Evolutionary conservation across 1,140 invertebrate genomes (phyloP).

Genomic region (Drosophila pseudoobscura): DNA sequence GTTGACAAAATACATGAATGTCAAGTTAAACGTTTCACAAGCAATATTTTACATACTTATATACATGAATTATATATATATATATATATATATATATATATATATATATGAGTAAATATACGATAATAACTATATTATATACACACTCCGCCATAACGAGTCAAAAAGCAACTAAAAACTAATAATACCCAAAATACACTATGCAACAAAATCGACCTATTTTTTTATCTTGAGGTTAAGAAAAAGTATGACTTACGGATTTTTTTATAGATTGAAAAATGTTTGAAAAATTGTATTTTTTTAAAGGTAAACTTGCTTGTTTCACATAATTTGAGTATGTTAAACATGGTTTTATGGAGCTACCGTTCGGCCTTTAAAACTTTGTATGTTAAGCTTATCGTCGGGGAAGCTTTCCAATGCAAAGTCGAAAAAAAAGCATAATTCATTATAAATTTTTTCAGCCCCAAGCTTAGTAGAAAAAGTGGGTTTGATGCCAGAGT

Average conservation of each 20-base stretch:
- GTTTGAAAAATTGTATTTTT: too few relatives aligned
- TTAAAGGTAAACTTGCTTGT: too few relatives aligned
- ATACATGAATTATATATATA: conserved; percentile 57
- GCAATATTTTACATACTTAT: conserved; percentile 77
- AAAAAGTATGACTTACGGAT: too few relatives aligned
- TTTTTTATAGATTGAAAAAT: too few relatives aligned
- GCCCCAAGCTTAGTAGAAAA: neutral
- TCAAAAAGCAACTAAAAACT: conserved; percentile 26
- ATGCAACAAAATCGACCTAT: conserved; percentile 14
- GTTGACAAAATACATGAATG: conserved; percentile 62
- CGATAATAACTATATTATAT: conserved; percentile 50
- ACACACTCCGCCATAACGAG: conserved; percentile 39
- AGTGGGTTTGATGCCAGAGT: neutral
- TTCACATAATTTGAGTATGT: too few relatives aligned
- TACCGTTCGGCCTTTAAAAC: conserved; percentile 2
- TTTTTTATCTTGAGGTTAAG: too few relatives aligned
- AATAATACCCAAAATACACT: conserved; percentile 11
- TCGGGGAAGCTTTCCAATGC: conserved; percentile 23
- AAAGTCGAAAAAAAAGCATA: conserved; percentile 7
- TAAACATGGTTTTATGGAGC: too few relatives aligned
- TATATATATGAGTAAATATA: conserved; percentile 31
- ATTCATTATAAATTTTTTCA: too few relatives aligned
- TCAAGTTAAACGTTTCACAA: conserved; percentile 80
- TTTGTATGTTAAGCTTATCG: neutral
- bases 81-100: conserved; percentile 36